These are phyloP conservation scores for Brachyrhaphis roseni DNA, from an alignment of 2,797 vertebrate species.

Conservation along the genomic window DNA sequence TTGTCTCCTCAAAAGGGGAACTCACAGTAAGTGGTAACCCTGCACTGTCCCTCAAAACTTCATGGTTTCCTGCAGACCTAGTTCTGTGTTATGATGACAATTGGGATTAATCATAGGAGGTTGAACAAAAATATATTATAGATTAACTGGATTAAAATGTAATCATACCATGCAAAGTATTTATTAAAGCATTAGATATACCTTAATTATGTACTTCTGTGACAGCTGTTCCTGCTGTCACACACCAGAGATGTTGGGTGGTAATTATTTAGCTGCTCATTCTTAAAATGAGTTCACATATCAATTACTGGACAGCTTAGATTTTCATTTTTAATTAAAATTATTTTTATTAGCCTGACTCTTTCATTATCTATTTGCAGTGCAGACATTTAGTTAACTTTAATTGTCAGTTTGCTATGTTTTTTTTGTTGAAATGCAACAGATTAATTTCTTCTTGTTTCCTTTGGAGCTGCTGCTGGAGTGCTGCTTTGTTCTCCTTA, in stretches of 20 bases:
- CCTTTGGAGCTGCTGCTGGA: neutral
- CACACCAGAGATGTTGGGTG: constrained; percentile 28
- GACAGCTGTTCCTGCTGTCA: neutral
- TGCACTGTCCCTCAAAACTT: constrained; percentile 53
- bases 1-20: constrained; percentile 68
- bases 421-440: neutral
- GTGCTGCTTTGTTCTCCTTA: neutral
- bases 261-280: neutral
- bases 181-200: neutral
- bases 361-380: neutral
- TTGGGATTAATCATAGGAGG: constrained; percentile 60
- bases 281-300: neutral
- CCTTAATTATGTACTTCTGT: neutral
- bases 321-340: neutral
- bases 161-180: constrained; percentile 21
- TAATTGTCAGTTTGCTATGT: neutral
- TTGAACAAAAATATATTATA: constrained; percentile 63
- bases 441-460: neutral
- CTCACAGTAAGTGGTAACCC: constrained; percentile 28
- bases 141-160: constrained; percentile 68
- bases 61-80: constrained; percentile 61
- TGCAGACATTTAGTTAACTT: neutral
- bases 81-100: constrained; percentile 72
- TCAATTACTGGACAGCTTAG: neutral
- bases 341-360: neutral